Evolutionary conservation across 2,888 invertebrate species (phyloP).

Genomic region (Ormyrus labotus): DNA sequence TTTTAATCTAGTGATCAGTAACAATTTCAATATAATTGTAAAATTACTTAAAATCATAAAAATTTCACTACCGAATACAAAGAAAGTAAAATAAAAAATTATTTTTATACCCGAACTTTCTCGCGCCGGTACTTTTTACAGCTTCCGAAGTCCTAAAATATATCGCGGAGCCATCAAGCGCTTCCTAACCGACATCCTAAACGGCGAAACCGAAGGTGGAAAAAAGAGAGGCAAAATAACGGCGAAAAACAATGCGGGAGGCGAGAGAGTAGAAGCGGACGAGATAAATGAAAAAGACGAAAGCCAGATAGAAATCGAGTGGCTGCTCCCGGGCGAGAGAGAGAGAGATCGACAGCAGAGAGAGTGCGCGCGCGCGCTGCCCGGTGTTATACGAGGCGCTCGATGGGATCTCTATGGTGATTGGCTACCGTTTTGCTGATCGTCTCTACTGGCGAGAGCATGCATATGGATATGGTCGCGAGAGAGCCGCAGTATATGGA

Average conservation of each 20-base stretch:
- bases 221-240: background rate
- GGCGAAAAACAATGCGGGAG: background rate
- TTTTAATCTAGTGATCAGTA: no score
- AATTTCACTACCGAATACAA: no score
- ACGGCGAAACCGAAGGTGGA: background rate
- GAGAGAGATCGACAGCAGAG: background rate
- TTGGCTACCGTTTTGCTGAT: constrained; percentile 63
- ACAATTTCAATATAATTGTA: no score
- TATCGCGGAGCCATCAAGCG: no score
- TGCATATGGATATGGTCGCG: constrained; percentile 46
- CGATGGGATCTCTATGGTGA: constrained; percentile 68
- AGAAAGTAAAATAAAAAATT: no score
- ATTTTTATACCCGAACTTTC: no score
- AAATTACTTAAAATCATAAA: no score
- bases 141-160: no score
- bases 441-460: constrained; percentile 48
- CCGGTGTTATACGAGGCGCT: constrained; percentile 63
- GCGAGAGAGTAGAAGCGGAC: background rate
- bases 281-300: background rate
- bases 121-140: no score
- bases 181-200: no score
- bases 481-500: constrained; percentile 30
- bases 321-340: background rate
- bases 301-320: constrained; percentile 2
- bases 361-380: constrained; percentile 16